Evolutionary conservation across 2,888 invertebrate species (phyloP).

Genomic region (Thalpophila matura): DNA sequence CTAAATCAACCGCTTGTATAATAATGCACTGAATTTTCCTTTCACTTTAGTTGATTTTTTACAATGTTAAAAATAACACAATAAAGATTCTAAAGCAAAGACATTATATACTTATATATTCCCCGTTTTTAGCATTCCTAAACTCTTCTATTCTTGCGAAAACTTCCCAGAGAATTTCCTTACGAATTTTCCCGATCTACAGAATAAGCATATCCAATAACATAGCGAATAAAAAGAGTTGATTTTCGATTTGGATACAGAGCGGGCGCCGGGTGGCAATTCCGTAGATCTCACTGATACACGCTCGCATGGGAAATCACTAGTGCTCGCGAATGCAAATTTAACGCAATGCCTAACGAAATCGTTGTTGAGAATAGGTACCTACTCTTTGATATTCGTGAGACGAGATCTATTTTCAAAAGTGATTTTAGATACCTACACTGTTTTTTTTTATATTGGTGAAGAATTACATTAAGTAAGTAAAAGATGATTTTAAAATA

Average conservation of each 20-base stretch:
- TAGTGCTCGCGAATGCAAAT: constrained; percentile 78
- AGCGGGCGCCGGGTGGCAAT: constrained; percentile 77
- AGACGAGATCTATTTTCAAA: constrained; percentile 39
- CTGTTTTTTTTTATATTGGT: background rate
- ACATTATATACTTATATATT: too few species aligned
- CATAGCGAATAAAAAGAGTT: constrained; percentile 81
- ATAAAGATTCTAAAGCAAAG: too few species aligned
- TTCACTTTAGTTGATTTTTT: too few species aligned
- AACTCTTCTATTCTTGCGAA: background rate
- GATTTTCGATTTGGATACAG: constrained; percentile 86
- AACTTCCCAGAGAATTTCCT: constrained; percentile 4
- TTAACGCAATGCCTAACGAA: constrained; percentile 66
- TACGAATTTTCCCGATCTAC: constrained; percentile 32
- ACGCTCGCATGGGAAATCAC: constrained; percentile 82
- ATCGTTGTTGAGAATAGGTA: constrained; percentile 48
- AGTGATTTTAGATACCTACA: constrained; percentile 2
- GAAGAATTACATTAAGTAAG: too few species aligned
- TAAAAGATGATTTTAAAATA: too few species aligned
- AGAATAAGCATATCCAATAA: constrained; percentile 76
- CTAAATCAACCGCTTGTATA: too few species aligned
- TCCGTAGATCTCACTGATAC: constrained; percentile 76
- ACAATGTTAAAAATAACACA: too few species aligned
- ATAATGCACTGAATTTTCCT: too few species aligned
- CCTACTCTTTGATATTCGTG: constrained; percentile 15
- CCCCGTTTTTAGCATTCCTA: too few species aligned